A percentile compares a stretch with the other conserved stretches of the same genome.
These are phyloP conservation scores for Hepsetus odoe DNA, from an alignment of 2,113 vertebrate genomes.

Conservation along the genomic window DNA sequence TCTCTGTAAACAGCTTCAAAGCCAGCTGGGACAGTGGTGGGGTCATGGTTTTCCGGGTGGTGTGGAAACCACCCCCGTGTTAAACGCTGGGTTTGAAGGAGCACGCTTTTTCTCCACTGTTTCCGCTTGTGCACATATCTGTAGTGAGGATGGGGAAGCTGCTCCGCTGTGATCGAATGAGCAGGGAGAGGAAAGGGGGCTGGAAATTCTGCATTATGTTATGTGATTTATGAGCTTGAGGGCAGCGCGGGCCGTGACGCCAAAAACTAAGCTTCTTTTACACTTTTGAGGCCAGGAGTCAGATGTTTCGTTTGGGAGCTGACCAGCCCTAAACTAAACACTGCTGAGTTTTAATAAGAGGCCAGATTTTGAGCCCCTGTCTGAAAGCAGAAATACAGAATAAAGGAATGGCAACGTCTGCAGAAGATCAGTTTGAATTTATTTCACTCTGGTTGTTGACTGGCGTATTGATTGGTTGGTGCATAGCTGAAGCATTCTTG, in stretches of 20 bases:
- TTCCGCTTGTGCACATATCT: not conserved
- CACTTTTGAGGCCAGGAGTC: not conserved
- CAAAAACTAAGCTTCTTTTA: not conserved
- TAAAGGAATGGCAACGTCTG: not conserved
- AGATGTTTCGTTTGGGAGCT: not conserved
- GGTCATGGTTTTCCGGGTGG: slow-evolving; percentile 38
- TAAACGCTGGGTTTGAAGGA: slow-evolving; percentile 4
- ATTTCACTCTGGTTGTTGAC: not conserved
- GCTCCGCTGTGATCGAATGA: not conserved
- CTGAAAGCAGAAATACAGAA: not conserved
- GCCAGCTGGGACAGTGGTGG: slow-evolving; percentile 35
- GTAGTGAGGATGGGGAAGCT: not conserved
- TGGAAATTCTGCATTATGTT: not conserved
- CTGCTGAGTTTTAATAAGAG: not conserved
- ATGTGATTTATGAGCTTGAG: slow-evolving; percentile 57
- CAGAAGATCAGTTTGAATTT: not conserved
- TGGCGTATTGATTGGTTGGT: not conserved
- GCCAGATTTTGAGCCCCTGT: not conserved
- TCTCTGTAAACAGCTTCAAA: slow-evolving; percentile 72
- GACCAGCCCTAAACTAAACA: not conserved
- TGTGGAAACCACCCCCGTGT: slow-evolving; percentile 25
- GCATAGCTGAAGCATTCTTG: not conserved
- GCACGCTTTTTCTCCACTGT: not conserved
- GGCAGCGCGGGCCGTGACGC: slow-evolving; percentile 13
- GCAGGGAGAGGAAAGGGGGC: not conserved